Conservation (phyloP, 37 sponge, comb jelly and placozoan genomes). For the Oopsacas minuta region DNA sequence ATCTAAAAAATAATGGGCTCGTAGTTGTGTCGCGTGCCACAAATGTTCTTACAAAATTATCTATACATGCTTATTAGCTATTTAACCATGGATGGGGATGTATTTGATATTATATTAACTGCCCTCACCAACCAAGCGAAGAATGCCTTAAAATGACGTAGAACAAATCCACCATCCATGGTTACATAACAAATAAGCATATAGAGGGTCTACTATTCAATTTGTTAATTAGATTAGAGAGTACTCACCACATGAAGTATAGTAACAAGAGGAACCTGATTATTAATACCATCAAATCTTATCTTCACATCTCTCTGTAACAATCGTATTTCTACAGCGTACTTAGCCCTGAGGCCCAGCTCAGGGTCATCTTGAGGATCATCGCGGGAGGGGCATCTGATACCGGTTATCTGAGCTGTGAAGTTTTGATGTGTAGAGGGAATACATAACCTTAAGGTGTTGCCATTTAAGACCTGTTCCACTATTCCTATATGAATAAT, state of each 20-base stretch:
- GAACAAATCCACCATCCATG: too few species aligned
- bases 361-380: neutral
- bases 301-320: conserved; percentile 85
- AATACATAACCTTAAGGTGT: neutral
- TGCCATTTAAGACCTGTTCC: neutral
- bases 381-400: neutral
- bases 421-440: neutral
- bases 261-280: neutral
- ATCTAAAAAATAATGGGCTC: too few species aligned
- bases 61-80: too few species aligned
- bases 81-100: too few species aligned
- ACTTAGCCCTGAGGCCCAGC: conserved; percentile 43
- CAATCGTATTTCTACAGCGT: conserved; percentile 74
- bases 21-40: too few species aligned
- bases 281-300: conserved; percentile 52
- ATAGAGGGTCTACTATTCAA: too few species aligned
- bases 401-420: neutral
- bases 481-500: neutral
- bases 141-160: too few species aligned
- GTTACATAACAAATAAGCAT: too few species aligned
- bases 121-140: too few species aligned
- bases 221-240: too few species aligned
- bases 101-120: too few species aligned
- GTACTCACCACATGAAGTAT: neutral
- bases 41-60: too few species aligned